Evolutionary conservation across 2,888 invertebrate genomes (phyloP).

Genomic region (Tortricodes alternella): DNA sequence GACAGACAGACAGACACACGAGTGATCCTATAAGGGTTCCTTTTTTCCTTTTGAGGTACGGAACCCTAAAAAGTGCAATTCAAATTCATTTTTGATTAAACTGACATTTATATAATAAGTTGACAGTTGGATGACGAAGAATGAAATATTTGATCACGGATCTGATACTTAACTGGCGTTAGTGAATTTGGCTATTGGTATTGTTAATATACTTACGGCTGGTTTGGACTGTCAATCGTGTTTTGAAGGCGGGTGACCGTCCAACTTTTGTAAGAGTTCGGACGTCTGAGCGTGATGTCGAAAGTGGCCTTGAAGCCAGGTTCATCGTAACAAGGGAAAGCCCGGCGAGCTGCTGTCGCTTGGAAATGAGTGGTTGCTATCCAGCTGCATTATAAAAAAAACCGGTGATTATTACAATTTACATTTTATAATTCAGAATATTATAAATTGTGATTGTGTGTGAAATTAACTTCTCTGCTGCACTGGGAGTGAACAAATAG

Average conservation of each 20-base stretch:
- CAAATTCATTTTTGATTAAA: too few species aligned
- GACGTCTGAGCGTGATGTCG: constrained; percentile 84
- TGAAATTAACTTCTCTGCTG: too few species aligned
- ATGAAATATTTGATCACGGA: too few species aligned
- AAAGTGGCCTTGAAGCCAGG: constrained; percentile 92
- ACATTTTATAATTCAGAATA: background rate
- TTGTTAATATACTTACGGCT: constrained; percentile 46
- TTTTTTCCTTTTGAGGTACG: too few species aligned
- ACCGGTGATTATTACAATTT: background rate
- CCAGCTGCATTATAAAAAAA: constrained; percentile 59
- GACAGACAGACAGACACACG: too few species aligned
- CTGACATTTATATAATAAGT: too few species aligned
- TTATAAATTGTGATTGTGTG: too few species aligned
- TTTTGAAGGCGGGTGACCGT: constrained; percentile 82
- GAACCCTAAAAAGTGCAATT: too few species aligned
- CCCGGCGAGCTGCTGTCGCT: constrained; percentile 85
- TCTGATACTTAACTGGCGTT: too few species aligned
- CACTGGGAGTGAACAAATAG: too few species aligned
- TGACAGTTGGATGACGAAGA: too few species aligned
- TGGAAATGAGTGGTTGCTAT: constrained; percentile 88
- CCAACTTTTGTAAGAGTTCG: constrained; percentile 70
- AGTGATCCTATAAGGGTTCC: too few species aligned
- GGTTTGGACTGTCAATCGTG: constrained; percentile 33
- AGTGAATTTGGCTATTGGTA: background rate
- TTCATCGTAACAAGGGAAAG: constrained; percentile 92